Conservation (phyloP, 2,113 vertebrate genomes). For the Syrrhaptes paradoxus region DNA sequence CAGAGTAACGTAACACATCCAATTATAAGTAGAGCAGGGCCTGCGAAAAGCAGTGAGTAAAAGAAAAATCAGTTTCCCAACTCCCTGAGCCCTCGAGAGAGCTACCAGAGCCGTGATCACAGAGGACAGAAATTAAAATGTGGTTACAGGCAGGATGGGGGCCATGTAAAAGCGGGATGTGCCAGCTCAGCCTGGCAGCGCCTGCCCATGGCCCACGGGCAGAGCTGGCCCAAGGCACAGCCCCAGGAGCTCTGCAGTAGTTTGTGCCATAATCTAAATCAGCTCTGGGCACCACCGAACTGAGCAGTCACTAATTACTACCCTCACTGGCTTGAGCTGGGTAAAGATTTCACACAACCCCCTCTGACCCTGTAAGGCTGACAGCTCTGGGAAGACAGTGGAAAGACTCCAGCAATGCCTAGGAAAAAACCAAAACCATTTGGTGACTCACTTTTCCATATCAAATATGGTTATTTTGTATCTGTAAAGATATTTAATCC, state of each 20-base stretch:
- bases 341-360: neutral
- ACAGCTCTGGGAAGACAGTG: neutral
- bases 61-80: neutral
- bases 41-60: neutral
- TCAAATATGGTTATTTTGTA: conserved; percentile 7
- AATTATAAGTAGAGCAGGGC: neutral
- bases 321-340: neutral
- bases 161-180: neutral
- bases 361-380: neutral
- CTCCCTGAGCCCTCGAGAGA: neutral
- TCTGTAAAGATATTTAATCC: neutral
- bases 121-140: neutral
- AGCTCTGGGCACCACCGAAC: neutral
- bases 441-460: conserved; percentile 38
- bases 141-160: neutral
- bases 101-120: neutral
- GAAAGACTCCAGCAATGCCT: neutral
- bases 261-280: neutral
- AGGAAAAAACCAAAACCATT: conserved; percentile 7
- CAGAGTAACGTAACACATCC: neutral
- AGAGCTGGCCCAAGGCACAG: neutral
- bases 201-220: neutral
- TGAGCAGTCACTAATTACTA: neutral
- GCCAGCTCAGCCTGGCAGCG: neutral
- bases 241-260: neutral